Conservation (phyloP, 2,113 vertebrate species). For the Vombatus ursinus region DNA sequence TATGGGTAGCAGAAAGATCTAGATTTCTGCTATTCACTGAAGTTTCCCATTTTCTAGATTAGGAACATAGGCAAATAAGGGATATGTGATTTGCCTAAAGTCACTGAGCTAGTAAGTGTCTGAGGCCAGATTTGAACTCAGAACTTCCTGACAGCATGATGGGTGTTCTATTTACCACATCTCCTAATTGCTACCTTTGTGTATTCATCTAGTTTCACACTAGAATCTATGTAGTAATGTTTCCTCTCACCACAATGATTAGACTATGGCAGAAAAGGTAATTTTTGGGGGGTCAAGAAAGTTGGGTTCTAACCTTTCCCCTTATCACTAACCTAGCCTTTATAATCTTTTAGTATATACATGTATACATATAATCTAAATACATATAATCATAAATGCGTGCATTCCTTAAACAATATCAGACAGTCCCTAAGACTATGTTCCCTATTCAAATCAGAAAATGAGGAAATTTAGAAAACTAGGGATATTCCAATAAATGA, state of each 20-base stretch:
- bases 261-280: not conserved
- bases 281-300: not conserved
- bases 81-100: fast-evolving
- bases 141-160: not conserved
- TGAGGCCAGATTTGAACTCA: not conserved
- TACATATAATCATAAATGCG: not conserved
- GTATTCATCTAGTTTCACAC: not conserved
- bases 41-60: not conserved
- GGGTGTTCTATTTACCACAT: not conserved
- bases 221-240: not conserved
- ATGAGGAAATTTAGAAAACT: not conserved
- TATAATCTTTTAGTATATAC: not conserved
- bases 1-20: not conserved
- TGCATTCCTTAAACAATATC: not conserved
- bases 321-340: too few relatives aligned
- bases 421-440: not conserved
- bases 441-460: not conserved
- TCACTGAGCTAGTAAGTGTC: not conserved
- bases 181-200: not conserved
- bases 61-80: not conserved
- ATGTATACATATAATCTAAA: not conserved
- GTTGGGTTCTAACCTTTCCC: not conserved
- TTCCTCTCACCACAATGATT: not conserved
- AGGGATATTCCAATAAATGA: not conserved
- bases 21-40: not conserved